Percentiles rank a stretch among this genome's conserved stretches.
phyloP scores from a whole-genome alignment of 2,113 vertebrate species.

The Microtus oregoni region DNA sequence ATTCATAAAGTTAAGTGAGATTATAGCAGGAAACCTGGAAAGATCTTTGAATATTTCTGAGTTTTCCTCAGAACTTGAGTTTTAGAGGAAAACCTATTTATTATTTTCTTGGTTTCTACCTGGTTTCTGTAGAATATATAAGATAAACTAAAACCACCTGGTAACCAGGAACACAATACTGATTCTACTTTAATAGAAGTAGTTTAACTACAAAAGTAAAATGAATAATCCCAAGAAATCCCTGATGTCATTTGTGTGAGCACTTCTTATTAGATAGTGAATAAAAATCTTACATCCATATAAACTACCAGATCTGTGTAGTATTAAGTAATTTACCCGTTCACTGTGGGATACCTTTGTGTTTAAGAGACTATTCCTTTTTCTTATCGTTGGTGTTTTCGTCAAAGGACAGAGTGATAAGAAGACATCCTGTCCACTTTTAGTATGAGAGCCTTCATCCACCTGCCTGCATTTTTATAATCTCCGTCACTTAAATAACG shows the following conservation, averaged over 20 bases:
- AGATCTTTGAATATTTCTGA: background rate
- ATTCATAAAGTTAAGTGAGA: background rate
- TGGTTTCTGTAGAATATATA: background rate
- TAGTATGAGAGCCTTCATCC: background rate
- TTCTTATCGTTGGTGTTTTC: background rate
- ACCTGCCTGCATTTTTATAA: background rate
- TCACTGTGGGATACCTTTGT: background rate
- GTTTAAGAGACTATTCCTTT: background rate
- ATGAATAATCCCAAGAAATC: background rate
- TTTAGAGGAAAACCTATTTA: background rate
- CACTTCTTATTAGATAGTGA: background rate
- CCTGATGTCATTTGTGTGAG: background rate
- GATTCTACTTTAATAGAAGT: background rate
- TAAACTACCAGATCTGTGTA: background rate
- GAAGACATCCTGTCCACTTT: background rate
- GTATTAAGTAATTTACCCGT: background rate
- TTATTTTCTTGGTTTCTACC: background rate
- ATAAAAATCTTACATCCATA: background rate
- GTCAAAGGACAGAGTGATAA: too few relatives aligned
- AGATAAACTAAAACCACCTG: background rate
- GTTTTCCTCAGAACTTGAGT: background rate
- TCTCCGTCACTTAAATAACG: background rate
- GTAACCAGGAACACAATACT: background rate
- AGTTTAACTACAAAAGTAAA: background rate
- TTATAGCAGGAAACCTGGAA: background rate